phyloP scores from a whole-genome alignment of 1,140 invertebrate species.

The Neodiprion lecontei region DNA sequence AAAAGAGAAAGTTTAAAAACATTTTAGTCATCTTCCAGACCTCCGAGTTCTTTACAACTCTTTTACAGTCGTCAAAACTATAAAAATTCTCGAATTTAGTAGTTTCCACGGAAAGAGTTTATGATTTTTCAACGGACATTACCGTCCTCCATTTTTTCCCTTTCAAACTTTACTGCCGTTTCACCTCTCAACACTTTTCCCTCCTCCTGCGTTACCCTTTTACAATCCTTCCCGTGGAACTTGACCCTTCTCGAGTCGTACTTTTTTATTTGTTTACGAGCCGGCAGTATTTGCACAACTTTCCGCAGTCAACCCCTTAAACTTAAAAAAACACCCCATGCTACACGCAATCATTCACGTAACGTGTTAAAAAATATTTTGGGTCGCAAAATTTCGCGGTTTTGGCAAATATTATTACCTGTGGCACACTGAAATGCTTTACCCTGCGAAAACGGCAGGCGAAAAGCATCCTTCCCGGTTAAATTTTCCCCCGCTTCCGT shows the following conservation, averaged over 20 bases:
- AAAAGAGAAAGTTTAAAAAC: constrained; percentile 24
- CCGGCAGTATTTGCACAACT: constrained; percentile 6
- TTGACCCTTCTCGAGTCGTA: constrained; percentile 24
- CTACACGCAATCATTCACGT: constrained; percentile 21
- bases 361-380: constrained; percentile 38
- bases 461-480: neutral
- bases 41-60: neutral
- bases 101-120: constrained; percentile 43
- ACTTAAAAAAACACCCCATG: constrained; percentile 38
- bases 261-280: constrained; percentile 26
- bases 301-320: constrained; percentile 7
- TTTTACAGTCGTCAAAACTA: neutral
- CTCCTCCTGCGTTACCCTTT: constrained; percentile 27
- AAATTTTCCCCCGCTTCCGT: constrained; percentile 6
- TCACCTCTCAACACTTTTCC: constrained; percentile 10
- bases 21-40: constrained; percentile 5
- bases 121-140: constrained; percentile 32
- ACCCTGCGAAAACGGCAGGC: constrained; percentile 11
- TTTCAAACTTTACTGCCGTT: constrained; percentile 37
- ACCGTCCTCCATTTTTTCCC: constrained; percentile 24
- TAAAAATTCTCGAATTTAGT: constrained; percentile 21
- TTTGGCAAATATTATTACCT: constrained; percentile 13
- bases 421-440: neutral
- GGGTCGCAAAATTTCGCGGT: constrained; percentile 41
- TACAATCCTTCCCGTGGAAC: constrained; percentile 31